Percentiles rank a stretch among this genome's conserved stretches.
Evolutionary conservation across 1,140 invertebrate genomes (phyloP).

Genomic region (Pogonomyrmex californicus): DNA sequence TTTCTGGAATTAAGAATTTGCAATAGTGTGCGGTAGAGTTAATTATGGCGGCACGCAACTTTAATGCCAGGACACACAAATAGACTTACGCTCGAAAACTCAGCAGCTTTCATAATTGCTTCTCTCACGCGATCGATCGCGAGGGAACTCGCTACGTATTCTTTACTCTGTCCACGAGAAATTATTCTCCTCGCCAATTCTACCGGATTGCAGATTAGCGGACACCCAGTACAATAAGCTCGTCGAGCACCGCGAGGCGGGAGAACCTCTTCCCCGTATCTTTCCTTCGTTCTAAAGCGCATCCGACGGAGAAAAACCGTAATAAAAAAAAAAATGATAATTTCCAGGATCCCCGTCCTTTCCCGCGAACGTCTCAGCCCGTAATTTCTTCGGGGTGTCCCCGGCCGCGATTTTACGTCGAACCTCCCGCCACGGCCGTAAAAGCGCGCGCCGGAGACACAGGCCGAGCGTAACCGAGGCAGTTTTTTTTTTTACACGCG

Average conservation of each 20-base stretch:
- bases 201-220: background rate
- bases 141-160: background rate
- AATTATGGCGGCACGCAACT: background rate
- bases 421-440: conserved; percentile 49
- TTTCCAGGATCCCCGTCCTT: conserved; percentile 14
- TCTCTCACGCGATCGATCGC: background rate
- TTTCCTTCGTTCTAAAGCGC: background rate
- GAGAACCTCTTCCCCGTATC: background rate
- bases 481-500: conserved; percentile 45
- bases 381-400: background rate
- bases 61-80: background rate
- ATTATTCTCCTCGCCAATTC: background rate
- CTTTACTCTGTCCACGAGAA: background rate
- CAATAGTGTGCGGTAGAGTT: background rate
- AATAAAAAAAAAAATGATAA: conserved; percentile 35
- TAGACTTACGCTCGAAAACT: conserved; percentile 1
- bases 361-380: background rate
- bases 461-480: conserved; percentile 44
- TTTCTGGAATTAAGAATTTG: background rate
- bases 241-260: background rate
- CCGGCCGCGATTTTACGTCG: conserved; percentile 40
- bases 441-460: conserved; percentile 49
- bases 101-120: background rate
- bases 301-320: background rate
- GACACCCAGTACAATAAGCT: background rate